Conservation (phyloP, 1,140 invertebrate species). For the Papilio polyxenes region DNA sequence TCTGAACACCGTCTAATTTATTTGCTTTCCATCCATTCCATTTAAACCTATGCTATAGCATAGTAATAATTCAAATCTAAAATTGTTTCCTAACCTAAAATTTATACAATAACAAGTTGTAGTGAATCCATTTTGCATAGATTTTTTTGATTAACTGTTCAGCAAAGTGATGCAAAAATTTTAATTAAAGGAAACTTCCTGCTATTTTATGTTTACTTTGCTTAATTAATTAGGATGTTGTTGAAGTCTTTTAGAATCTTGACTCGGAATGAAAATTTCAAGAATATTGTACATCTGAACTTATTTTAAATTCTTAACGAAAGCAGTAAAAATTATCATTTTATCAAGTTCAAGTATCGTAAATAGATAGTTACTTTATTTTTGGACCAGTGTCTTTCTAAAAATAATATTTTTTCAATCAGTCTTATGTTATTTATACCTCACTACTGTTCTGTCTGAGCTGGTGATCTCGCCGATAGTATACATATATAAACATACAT, state of each 20-base stretch:
- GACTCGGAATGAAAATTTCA: not conserved
- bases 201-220: not conserved
- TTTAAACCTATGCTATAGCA: not conserved
- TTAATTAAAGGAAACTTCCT: not conserved
- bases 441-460: too few species aligned
- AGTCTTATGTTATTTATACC: too few species aligned
- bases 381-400: too few species aligned
- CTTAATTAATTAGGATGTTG: not conserved
- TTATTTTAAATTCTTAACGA: too few species aligned
- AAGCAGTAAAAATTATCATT: too few species aligned
- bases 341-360: too few species aligned
- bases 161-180: slow-evolving; percentile 16
- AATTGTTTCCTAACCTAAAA: not conserved
- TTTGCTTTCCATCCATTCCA: not conserved
- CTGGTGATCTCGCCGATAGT: not conserved
- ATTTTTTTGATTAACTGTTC: not conserved
- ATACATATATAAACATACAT: not conserved
- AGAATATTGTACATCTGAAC: not conserved
- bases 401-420: too few species aligned
- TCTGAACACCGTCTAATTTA: not conserved
- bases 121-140: not conserved
- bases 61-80: not conserved
- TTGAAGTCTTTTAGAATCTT: not conserved
- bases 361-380: too few species aligned
- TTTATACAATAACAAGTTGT: not conserved